Percentiles rank a stretch among this genome's conserved stretches.
Conservation (phyloP, 1,140 invertebrate species). For the Aphis craccivora region DNA sequence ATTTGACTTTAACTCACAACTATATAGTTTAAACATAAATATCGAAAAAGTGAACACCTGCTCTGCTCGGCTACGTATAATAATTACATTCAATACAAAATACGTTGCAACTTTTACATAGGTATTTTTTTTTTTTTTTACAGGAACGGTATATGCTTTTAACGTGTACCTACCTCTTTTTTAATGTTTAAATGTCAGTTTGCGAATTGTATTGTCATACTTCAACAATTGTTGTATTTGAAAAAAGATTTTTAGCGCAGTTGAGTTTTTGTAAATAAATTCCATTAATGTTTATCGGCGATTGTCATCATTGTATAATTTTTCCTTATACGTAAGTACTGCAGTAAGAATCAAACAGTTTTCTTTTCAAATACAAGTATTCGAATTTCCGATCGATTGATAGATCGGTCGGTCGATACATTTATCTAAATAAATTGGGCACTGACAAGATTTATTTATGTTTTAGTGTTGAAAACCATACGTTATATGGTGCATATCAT, state of each 20-base stretch:
- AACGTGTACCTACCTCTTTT: too few relatives aligned
- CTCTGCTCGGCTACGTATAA: too few relatives aligned
- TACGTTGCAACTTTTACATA: neutral
- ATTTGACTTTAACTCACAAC: neutral
- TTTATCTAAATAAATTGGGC: neutral
- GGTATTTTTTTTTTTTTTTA: neutral
- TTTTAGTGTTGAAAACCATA: neutral
- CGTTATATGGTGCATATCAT: neutral
- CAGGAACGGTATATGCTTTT: neutral
- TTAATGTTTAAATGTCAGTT: neutral
- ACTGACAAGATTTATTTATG: neutral
- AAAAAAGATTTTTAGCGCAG: neutral
- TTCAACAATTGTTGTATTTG: neutral
- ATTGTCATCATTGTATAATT: neutral
- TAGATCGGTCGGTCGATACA: neutral
- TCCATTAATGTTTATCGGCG: neutral
- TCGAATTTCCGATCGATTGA: neutral
- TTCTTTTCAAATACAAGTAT: neutral
- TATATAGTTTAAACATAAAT: neutral
- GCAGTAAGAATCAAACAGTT: neutral
- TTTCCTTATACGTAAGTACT: neutral
- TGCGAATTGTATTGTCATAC: neutral
- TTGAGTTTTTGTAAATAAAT: neutral
- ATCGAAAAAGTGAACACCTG: neutral
- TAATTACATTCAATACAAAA: neutral